Percentiles rank a stretch among this genome's conserved stretches.
Evolutionary conservation across 2,113 vertebrate species (phyloP).

Genomic region (Heterochromis multidens): DNA sequence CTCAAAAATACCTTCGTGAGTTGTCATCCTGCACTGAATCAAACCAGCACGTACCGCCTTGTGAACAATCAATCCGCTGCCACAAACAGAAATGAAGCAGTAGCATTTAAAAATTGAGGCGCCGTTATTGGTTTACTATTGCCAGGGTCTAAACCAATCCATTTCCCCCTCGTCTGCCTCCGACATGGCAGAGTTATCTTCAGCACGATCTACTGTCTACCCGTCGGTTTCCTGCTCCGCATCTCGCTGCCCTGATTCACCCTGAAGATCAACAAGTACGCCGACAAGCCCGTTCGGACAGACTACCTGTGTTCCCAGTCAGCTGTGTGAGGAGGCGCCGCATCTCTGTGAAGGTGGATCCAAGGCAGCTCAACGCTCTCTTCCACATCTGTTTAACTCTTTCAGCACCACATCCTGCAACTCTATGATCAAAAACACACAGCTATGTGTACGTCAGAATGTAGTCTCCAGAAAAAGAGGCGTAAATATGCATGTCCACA

Average conservation of each 20-base stretch:
- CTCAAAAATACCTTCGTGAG: conserved; percentile 48
- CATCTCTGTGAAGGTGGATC: conserved; percentile 61
- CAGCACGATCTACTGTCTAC: conserved; percentile 14
- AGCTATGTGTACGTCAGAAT: background rate
- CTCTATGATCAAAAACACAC: background rate
- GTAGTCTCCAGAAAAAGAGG: background rate
- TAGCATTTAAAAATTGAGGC: conserved; percentile 35
- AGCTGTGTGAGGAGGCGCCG: conserved; percentile 55
- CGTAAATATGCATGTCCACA: no score
- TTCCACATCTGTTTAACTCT: conserved; percentile 71
- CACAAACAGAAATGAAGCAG: conserved; percentile 43
- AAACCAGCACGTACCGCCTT: conserved; percentile 35
- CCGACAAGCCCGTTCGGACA: conserved; percentile 53
- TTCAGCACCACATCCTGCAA: conserved; percentile 31
- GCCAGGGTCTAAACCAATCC: conserved; percentile 57
- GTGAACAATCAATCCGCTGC: conserved; percentile 48
- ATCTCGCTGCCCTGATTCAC: background rate
- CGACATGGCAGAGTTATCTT: conserved; percentile 58
- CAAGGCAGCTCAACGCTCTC: conserved; percentile 63
- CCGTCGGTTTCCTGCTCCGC: conserved; percentile 16
- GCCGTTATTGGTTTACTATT: conserved; percentile 64
- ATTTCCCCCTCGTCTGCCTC: conserved; percentile 61
- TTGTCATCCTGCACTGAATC: conserved; percentile 43
- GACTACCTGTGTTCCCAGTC: conserved; percentile 55
- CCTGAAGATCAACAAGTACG: conserved; percentile 86